Base-by-base conservation (phyloP, 2,797 vertebrate species). In the Streptopelia turtur region DNA sequence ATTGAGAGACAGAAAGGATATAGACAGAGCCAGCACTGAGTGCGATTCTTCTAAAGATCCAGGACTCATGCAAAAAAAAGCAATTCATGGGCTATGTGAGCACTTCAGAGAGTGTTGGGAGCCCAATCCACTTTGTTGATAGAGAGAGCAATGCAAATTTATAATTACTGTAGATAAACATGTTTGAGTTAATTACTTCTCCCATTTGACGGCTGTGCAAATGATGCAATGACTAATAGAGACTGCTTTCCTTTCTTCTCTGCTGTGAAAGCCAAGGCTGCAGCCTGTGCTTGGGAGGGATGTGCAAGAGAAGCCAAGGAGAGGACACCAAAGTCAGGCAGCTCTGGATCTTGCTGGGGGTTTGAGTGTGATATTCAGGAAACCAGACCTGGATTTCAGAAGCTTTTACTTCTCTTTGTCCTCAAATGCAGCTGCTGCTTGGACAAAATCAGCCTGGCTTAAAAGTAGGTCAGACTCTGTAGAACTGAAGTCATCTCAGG, bases 401-500 rank as follows among this genome's bases (percentile, higher is more conserved):
- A 76, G 41, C 41, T 92, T 93, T 84, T 68, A 16, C 30, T 92
- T 89, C 25, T 64, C 28, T 86, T 78, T 76, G 50, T 59, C 13
- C 37, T 56, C 33, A 79, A 63, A 64, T 27, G 28, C 43, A 71
- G 69, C 76, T 78, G 65, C 59, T 90, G n/a, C 47, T 50, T 28
- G n/a, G 65, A 37, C 74, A 72, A 88, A 90, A 90, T 23, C 68
- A 91, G 13, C 25, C 56, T 65, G 71, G 28, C 76, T 94, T 66
- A 63, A 82, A 95, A 76, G 77, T 74, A 94, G 87, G 90, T 93
- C 93, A 95, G 60, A 37, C 11, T 37, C 47, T 23, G 55, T 20
- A 68, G 81, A 77, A 52, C 60, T 64, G 61, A 61, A 89, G 82
- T 71, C 60, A 85, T n/a, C 84, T 68, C 30, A 10, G 68, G 65